These are phyloP conservation scores for Euwallacea fornicatus DNA, from an alignment of 1,140 invertebrate species.

Conservation along the genomic window DNA sequence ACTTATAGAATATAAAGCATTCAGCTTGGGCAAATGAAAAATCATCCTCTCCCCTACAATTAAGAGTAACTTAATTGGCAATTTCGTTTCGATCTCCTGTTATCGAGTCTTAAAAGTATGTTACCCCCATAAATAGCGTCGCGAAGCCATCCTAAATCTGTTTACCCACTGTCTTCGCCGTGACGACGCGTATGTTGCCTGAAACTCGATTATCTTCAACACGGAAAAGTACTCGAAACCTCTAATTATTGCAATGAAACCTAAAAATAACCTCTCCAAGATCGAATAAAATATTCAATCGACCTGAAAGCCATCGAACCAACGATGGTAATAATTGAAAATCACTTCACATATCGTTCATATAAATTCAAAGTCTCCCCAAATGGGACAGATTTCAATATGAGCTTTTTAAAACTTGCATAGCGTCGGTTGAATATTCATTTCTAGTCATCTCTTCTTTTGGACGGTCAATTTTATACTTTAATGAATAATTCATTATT, in stretches of 20 bases:
- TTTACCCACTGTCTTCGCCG: conserved; percentile 20
- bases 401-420: conserved; percentile 15
- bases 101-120: conserved; percentile 23
- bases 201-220: background rate
- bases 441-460: conserved; percentile 9
- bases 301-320: conserved; percentile 16
- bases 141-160: conserved; percentile 14
- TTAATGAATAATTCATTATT: conserved; percentile 29
- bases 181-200: conserved; percentile 5
- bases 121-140: conserved; percentile 11
- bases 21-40: too few relatives aligned
- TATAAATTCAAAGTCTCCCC: conserved; percentile 15
- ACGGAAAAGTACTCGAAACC: background rate
- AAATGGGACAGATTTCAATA: conserved; percentile 20
- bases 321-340: conserved; percentile 9
- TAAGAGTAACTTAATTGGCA: conserved; percentile 22
- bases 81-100: conserved; percentile 27
- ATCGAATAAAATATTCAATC: conserved; percentile 10
- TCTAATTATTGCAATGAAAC: background rate
- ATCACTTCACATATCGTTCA: conserved; percentile 10
- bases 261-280: background rate
- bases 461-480: conserved; percentile 28
- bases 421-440: conserved; percentile 26
- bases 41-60: background rate
- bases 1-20: too few relatives aligned